Percentiles rank a stretch among this genome's conserved stretches.
These are phyloP conservation scores for Planiliza haematocheilus DNA, from an alignment of 2,113 vertebrate species.

Conservation along the genomic window DNA sequence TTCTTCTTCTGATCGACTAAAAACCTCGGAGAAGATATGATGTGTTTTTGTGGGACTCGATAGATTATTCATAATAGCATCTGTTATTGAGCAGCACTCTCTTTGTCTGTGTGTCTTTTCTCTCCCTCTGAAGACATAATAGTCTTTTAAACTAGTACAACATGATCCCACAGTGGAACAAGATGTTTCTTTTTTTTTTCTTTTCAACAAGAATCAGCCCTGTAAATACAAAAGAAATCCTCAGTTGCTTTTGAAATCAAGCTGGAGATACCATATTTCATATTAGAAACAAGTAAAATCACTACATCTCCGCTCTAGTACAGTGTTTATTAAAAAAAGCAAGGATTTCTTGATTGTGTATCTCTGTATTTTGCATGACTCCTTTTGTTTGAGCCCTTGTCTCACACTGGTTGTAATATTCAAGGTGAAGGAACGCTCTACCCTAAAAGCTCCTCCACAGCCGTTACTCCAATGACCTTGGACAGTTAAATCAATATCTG, in stretches of 20 bases:
- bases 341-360: slow-evolving; percentile 18
- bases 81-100: slow-evolving; percentile 26
- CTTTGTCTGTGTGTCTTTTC: slow-evolving; percentile 23
- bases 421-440: slow-evolving; percentile 42
- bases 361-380: slow-evolving; percentile 7
- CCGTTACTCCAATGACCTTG: slow-evolving; percentile 64
- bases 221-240: slow-evolving; percentile 16
- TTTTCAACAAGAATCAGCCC: slow-evolving; percentile 17
- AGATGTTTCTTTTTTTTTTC: slow-evolving; percentile 30
- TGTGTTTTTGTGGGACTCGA: slow-evolving; percentile 21
- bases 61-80: slow-evolving; percentile 16
- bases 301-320: neutral
- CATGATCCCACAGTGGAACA: slow-evolving; percentile 15
- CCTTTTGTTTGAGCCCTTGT: no score
- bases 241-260: neutral
- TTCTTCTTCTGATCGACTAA: neutral
- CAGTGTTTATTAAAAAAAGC: neutral
- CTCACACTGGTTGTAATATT: slow-evolving; percentile 36
- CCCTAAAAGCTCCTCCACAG: slow-evolving; percentile 37
- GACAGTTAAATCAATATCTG: slow-evolving; percentile 68
- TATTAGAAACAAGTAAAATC: neutral
- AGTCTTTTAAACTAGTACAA: slow-evolving; percentile 33
- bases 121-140: slow-evolving; percentile 21
- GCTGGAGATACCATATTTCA: neutral
- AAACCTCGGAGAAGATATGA: neutral